Base-by-base conservation (phyloP, 2,113 vertebrate species). In the Danionella cerebrum region DNA sequence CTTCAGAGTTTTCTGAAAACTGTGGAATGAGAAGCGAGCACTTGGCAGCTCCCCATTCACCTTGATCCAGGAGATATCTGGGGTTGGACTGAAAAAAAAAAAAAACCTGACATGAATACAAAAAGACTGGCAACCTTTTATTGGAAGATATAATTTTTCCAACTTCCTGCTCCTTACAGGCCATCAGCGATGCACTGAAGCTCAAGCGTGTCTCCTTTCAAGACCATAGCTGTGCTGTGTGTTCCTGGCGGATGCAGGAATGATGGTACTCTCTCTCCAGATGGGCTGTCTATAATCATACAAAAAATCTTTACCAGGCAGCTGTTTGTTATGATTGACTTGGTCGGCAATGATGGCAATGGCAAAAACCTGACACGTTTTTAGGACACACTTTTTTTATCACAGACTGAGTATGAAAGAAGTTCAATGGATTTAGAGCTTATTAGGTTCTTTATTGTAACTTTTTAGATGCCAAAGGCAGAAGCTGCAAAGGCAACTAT, bases 171-270 rank as follows among this genome's bases (percentile, higher is more conserved):
- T 73, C 92, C 95, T 94, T 81, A 98, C 96, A 98, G 79, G 81
- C 94, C 94, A 71, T 96, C 93, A 19, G 95, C 94, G 1, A 98
- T 92, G 84, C 96, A 98, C 54, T 98, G 93, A 66, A 98, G 80
- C 44, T 91, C 84, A 68, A 98, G 89, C 21, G 89, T 86, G 57
- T 93, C 89, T 79, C 94, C 94, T 84, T 88, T 89, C 72, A 98
- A 84, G 52, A 94, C 94, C 71, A 90, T 92, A 78, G 92, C 87
- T 78, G 79, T 90, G 84, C 94, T 98, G 80, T 82, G 80, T 42
- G 78, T 54, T 12, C 91, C 93, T 29, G 80, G 67, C 67, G 96
- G 95, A 45, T 84, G 82, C 83, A 95, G 86, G 83, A 98, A 91
- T 45, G 77, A 72, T 6, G 96, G 96, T 1, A 73, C 83, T 3